Base-by-base conservation (phyloP, 2,797 vertebrate species). In the Peromyscus melanophrys region DNA sequence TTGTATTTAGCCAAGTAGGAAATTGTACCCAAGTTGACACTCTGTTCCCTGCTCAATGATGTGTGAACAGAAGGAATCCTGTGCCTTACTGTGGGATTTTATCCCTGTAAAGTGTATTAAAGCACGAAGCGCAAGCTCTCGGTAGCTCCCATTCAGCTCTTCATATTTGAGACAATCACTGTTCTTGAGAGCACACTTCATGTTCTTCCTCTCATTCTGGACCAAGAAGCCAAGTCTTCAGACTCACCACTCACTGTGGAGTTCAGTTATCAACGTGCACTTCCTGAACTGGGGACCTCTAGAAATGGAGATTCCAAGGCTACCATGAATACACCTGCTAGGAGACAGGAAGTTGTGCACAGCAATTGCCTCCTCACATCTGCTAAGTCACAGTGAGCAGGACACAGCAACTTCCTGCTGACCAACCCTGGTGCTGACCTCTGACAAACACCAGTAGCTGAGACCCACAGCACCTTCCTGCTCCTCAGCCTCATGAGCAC, bases 81-180 rank as follows among this genome's bases (percentile, higher is more conserved):
- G 0, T 0, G 37, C 49, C 34, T 46, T 0, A 0, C 57, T 34
- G 31, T 4, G 11, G 25, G 19, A 31, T 71, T 29, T 0, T 46
- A 31, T 13, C 19, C 0, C 1, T 9, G 5, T 0, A 25, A n/a
- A 63, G 10, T 14, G 6, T 11, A 8, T n/a, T 52, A 11, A 80
- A 49, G 49, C n/a, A 31, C 0, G 0, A 0, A 6, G 75, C 3
- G 9, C 14, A 1, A 0, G 29, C n/a, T 7, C 23, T 43, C 78
- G 23, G 21, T 37, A 2, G 40, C 25, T 77, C 81, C 55, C 0
- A 0, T 16, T 29, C 6, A 25, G 4, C 10, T 61, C 23, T 52
- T 43, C 25, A 11, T 37, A 6, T 86, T 46, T 46, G 43, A 90
- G 31, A 23, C 11, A 12, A 16, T 52, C 6, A 46, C 31, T 34